phyloP scores from a whole-genome alignment of 2,797 vertebrate species.

The Galago senegalensis region DNA sequence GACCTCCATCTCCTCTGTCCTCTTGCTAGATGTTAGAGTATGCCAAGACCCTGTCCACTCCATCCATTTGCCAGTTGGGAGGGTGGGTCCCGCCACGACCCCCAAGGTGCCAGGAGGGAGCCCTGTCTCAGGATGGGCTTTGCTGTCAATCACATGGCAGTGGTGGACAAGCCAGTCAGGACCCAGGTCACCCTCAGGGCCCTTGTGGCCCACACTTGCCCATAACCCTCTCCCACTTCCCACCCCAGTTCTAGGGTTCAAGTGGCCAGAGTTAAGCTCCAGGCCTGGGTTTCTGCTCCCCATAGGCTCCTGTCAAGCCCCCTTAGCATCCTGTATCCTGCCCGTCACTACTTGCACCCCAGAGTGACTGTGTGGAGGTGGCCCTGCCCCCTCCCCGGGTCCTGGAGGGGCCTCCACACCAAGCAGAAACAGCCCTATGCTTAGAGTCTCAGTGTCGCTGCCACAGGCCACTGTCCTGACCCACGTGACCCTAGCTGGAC shows the following conservation, averaged over 20 bases:
- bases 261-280: background rate
- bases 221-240: fast-evolving
- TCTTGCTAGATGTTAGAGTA: fast-evolving
- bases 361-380: fast-evolving
- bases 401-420: background rate
- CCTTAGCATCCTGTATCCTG: fast-evolving
- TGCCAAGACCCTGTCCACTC: background rate
- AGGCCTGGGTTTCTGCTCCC: background rate
- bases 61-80: fast-evolving
- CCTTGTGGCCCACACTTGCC: fast-evolving
- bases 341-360: fast-evolving
- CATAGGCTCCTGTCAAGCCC: background rate
- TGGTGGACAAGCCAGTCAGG: fast-evolving
- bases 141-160: fast-evolving
- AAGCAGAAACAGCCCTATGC: fast-evolving
- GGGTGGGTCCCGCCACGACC: fast-evolving
- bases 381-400: background rate
- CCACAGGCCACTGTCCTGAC: background rate
- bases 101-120: fast-evolving
- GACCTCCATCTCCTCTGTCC: background rate
- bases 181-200: background rate
- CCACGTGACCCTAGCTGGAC: background rate
- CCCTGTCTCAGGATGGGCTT: fast-evolving
- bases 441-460: fast-evolving
- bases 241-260: fast-evolving